A percentile compares a stretch with the other conserved stretches of the same genome.
phyloP scores from a whole-genome alignment of 30 jellyfish, hydroid and myxozoan species.

The Pseudorhiza aurosa region DNA sequence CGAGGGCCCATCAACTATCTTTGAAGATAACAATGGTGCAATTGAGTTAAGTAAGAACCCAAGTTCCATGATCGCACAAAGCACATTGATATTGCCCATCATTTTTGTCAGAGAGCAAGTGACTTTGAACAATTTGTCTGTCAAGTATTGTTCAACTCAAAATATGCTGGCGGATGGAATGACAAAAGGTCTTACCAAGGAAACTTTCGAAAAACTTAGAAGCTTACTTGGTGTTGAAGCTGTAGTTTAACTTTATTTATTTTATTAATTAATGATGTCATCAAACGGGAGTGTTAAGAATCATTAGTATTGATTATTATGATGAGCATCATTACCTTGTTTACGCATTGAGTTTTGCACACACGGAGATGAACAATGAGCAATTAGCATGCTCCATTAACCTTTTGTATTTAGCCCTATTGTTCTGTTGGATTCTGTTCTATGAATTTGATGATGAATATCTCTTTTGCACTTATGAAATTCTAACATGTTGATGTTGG shows the following conservation, averaged over 20 bases:
- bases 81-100: conserved; percentile 54
- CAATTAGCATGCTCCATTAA: too few relatives aligned
- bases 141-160: conserved; percentile 68
- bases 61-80: conserved; percentile 45
- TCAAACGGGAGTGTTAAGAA: conserved; percentile 15
- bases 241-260: conserved; percentile 12
- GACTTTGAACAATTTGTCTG: background rate
- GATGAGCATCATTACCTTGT: too few relatives aligned
- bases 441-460: too few relatives aligned
- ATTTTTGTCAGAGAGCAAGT: conserved; percentile 50
- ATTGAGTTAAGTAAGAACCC: conserved; percentile 41
- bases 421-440: too few relatives aligned
- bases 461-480: too few relatives aligned
- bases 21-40: conserved; percentile 32
- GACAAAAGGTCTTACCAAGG: conserved; percentile 59
- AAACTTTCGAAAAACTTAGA: conserved; percentile 37
- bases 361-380: too few relatives aligned
- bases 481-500: too few relatives aligned
- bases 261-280: conserved; percentile 10
- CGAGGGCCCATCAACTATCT: conserved; percentile 24
- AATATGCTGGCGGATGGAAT: conserved; percentile 63
- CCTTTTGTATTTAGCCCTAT: too few relatives aligned
- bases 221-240: conserved; percentile 20
- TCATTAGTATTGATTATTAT: background rate
- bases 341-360: conserved; percentile 17